phyloP scores from a whole-genome alignment of 2,797 vertebrate species.

The Alcedo quadribrachys region DNA sequence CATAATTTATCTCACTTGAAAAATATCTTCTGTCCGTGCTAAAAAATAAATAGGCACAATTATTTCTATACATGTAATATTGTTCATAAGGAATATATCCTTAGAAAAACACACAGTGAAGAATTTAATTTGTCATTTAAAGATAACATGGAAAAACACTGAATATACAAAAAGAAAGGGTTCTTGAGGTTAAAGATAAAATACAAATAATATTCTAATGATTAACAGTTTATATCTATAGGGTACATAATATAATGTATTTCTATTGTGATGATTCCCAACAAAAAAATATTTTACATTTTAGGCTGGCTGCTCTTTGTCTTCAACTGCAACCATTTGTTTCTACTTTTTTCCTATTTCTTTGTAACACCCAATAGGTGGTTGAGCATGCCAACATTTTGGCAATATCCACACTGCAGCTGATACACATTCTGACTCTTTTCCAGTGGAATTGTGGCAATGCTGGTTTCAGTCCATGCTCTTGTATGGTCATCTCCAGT shows the following conservation, averaged over 20 bases:
- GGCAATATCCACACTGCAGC: not conserved
- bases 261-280: not conserved
- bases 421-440: not conserved
- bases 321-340: not conserved
- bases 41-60: not conserved
- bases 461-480: not conserved
- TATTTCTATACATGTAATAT: not conserved
- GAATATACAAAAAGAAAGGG: fast-evolving
- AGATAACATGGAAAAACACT: not conserved
- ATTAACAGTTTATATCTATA: not conserved
- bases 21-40: not conserved
- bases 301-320: not conserved
- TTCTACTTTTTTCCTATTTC: not conserved
- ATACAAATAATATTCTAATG: not conserved
- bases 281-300: not conserved
- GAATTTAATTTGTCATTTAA: not conserved
- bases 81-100: not conserved
- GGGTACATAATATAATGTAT: not conserved
- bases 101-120: not conserved
- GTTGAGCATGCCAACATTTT: fast-evolving
- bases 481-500: not conserved
- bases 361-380: not conserved
- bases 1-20: not conserved
- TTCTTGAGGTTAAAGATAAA: not conserved
- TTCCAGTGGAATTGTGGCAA: not conserved